Percentiles rank a stretch among this genome's conserved stretches.
Conservation (phyloP, 2,113 vertebrate genomes). For the Pholis gunnellus region DNA sequence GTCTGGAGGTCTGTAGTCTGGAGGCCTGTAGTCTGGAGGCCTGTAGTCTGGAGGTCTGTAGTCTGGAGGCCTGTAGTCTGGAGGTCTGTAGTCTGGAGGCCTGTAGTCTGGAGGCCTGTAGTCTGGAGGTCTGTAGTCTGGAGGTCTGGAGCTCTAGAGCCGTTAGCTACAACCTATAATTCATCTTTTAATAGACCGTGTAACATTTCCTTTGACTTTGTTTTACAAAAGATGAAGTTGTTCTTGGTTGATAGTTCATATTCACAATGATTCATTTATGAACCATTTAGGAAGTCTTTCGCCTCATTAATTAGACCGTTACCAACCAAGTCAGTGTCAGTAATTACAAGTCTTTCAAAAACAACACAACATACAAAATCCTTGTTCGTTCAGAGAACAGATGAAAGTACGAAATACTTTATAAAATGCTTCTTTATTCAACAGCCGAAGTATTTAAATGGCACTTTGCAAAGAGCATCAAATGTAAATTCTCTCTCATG, state of each 20-base stretch:
- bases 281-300: no score
- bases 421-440: not conserved
- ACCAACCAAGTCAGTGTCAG: not conserved
- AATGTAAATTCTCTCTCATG: not conserved
- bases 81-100: no score
- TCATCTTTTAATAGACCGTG: not conserved
- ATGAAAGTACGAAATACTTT: not conserved
- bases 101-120: no score
- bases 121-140: no score
- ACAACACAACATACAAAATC: no score
- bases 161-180: not conserved
- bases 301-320: not conserved
- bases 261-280: no score
- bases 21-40: no score
- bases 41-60: not conserved
- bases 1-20: no score
- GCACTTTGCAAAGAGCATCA: not conserved
- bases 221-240: not conserved
- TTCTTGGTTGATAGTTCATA: no score
- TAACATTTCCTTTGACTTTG: not conserved
- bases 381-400: not conserved
- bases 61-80: no score
- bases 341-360: not conserved
- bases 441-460: not conserved
- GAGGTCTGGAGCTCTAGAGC: no score